Conservation (phyloP, 1,140 invertebrate genomes). For the Diprion similis region DNA sequence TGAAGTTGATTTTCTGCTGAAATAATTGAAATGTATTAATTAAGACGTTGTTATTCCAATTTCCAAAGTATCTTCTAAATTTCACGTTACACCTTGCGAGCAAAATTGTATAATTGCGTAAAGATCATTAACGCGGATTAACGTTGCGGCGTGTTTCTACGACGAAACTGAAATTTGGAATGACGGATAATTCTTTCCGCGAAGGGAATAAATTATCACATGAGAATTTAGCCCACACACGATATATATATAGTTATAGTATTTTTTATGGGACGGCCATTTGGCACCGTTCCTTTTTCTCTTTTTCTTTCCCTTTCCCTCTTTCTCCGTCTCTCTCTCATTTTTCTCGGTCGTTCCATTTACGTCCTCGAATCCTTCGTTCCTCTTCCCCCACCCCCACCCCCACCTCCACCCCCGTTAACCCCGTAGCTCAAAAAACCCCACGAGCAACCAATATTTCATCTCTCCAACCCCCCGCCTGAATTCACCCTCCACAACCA, state of each 20-base stretch:
- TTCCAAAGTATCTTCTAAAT: no score
- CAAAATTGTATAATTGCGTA: no score
- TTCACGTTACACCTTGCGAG: no score
- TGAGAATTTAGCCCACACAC: neutral
- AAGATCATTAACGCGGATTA: no score
- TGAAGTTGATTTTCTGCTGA: no score
- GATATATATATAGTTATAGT: neutral
- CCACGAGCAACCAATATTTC: slow-evolving; percentile 15
- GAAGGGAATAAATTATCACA: neutral
- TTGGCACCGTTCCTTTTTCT: neutral
- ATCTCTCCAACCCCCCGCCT: slow-evolving; percentile 6
- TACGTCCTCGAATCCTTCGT: neutral
- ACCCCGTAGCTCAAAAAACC: neutral
- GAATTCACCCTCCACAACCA: neutral
- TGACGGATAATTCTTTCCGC: neutral
- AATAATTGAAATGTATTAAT: no score
- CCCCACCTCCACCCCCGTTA: neutral
- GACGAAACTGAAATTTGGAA: neutral
- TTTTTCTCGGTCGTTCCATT: neutral
- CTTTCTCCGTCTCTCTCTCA: neutral
- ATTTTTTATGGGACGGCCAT: neutral
- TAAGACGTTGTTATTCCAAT: no score
- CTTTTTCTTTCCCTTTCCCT: neutral
- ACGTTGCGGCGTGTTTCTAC: no score
- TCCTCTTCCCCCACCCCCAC: neutral